Evolutionary conservation across 2,113 vertebrate genomes (phyloP), one percentile per base, ranked within the genome.

Genomic region (Nanorana parkeri): DNA sequence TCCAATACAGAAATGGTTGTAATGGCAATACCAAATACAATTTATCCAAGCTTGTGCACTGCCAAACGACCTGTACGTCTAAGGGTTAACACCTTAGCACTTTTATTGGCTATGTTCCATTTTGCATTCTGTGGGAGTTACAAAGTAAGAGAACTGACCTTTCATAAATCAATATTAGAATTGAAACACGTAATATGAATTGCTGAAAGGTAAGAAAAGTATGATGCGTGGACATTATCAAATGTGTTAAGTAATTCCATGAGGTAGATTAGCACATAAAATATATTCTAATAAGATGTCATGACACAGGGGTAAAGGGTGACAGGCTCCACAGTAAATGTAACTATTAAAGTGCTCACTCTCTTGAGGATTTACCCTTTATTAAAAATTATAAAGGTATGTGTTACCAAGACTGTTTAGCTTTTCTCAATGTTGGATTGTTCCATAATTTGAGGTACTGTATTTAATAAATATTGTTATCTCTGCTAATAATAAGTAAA

Each of bases 1-100:
- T 47, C 68, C 68, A 81, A 81, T 56, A 73, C 19, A 63, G 32
- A 81, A 24, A 73, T 21, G 73, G 26, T 82, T 75, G 52, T 74
- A 82, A 64, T 66, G 20, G 69, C n/a, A 56, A 67, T 28, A 67
- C 78, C 54, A 74, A 58, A 74, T 55, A 66, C 28, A 60, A 23
- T 78, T 29, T 26, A 69, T 68, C 47, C 41, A 76, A 64, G 74
- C 47, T 26, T 60, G 24, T 19, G 26, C 60, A 63, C 73, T 76
- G 63, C 41, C 21, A 64, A 64, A 26, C 5, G 26, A 16, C 61
- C 23, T 32, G 16, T 7, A 24, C 7, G 29, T 21, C 23, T 58
- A 51, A 36, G 77, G 65, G 77, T 79, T 79, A 58, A 79, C 15
- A 58, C 20, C 29, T 24, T 60, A 56, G 52, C 28, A 67, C 1